These are phyloP conservation scores for Drosophila anomelani DNA, from an alignment of 2,888 invertebrate genomes.

Conservation along the genomic window DNA sequence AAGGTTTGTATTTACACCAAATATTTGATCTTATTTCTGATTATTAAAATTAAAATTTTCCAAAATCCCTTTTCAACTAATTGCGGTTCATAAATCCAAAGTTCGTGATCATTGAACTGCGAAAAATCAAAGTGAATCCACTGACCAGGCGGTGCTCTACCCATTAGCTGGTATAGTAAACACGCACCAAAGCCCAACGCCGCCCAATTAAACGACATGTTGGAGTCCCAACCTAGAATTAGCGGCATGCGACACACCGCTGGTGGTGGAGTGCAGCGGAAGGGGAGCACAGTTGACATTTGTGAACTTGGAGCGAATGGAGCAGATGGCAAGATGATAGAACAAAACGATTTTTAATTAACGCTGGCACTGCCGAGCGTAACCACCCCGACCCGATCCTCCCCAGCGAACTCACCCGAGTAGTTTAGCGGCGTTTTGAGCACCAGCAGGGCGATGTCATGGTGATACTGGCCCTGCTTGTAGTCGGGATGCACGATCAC, in stretches of 20 bases:
- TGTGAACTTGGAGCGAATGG: conserved; percentile 65
- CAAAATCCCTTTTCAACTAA: not conserved
- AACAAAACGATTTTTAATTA: conserved; percentile 79
- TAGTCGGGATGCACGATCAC: conserved; percentile 92
- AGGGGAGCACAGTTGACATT: conserved; percentile 51
- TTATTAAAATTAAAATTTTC: not conserved
- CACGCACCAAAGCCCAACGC: conserved; percentile 39
- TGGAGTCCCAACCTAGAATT: conserved; percentile 58
- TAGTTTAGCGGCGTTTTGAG: conserved; percentile 89
- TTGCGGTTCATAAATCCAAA: conserved; percentile 22
- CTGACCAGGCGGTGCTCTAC: conserved; percentile 18
- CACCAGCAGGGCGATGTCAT: conserved; percentile 91
- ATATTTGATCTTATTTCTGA: not conserved
- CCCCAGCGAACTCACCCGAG: conserved; percentile 85
- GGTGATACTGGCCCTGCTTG: conserved; percentile 88
- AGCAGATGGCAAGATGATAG: conserved; percentile 50
- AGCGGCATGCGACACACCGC: conserved; percentile 60
- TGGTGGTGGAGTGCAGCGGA: not conserved
- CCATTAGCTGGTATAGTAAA: conserved; percentile 62
- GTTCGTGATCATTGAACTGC: conserved; percentile 55
- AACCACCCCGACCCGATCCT: conserved; percentile 12
- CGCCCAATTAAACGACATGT: conserved; percentile 42
- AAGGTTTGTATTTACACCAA: not conserved
- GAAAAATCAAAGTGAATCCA: conserved; percentile 37
- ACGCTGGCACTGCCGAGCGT: conserved; percentile 59